Base-by-base conservation (phyloP, 1,140 invertebrate species). In the Heterodera carotae region DNA sequence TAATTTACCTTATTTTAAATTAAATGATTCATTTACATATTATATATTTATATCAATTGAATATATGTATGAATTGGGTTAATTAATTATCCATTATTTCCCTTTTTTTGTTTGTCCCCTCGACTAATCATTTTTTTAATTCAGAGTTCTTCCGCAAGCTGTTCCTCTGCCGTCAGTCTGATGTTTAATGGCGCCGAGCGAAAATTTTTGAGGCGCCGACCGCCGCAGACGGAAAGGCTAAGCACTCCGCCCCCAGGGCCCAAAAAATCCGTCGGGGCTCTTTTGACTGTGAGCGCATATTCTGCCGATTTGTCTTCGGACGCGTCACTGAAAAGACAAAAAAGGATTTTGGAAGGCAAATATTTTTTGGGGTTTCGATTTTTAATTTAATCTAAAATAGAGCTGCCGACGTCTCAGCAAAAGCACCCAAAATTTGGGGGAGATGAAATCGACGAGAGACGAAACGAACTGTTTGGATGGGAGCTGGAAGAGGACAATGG, bases 291-390 rank as follows among this genome's bases (percentile, higher is more conserved):
- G n/a, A 77, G 76, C 48, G 39, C 69, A 25, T 77, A 77, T 60
- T 77, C 76, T 22, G 69, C 76, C 39, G 76, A 77, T 77, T 69
- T 77, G 56, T 77, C 76, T n/a, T 77, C 76, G 6, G 76, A 77
- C 48, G 43, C 76, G 25, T 71, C 68, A 39, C 56, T 59, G 12
- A 53, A 60, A 12, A 43, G 31, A 56, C 48, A 62, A 67, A 43
- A 43, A 43, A 56, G 48, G 22, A 56, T 56, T 56, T 56, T 56
- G 48, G 48, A 22, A 56, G 48, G 48, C 48, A 15, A 56, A 22
- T 22, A 5, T 56, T 56, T 56, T 22, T 53, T 62, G 48, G 15
- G 12, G 4, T 22, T 31, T 25, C 25, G 36, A 39, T 12, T 15
- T 39, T 5, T 29, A 31, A 71, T 31, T 31, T n/a, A n/a, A n/a